A percentile compares a stretch with the other conserved stretches of the same genome.
phyloP scores from a whole-genome alignment of 2,113 vertebrate species.

The Thinocorus orbignyianus region DNA sequence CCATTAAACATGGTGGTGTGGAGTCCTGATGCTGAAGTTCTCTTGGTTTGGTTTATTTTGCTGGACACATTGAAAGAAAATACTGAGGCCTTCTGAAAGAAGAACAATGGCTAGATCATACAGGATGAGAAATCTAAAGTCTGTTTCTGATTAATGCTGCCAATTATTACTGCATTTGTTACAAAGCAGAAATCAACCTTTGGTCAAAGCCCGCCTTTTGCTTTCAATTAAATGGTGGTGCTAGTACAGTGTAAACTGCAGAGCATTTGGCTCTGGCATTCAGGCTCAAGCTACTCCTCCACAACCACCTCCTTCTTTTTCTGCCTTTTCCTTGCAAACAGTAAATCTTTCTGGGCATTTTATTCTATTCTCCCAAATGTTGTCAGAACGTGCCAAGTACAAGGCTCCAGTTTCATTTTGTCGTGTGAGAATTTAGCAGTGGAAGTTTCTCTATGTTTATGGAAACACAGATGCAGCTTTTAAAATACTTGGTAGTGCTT shows the following conservation, averaged over 20 bases:
- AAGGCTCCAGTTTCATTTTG: background rate
- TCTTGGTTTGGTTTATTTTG: background rate
- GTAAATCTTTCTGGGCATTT: background rate
- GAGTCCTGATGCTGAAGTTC: background rate
- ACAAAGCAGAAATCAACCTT: background rate
- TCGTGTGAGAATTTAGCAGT: background rate
- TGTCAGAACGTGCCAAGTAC: background rate
- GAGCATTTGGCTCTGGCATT: background rate
- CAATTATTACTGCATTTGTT: background rate
- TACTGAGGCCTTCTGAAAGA: background rate
- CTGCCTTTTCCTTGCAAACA: background rate
- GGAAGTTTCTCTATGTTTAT: background rate
- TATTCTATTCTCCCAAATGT: background rate
- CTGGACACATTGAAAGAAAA: background rate
- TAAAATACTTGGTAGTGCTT: background rate
- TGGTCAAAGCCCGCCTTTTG: background rate
- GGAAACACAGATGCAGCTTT: conserved; percentile 11
- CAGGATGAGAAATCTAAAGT: background rate
- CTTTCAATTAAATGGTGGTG: background rate
- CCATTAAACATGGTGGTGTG: background rate
- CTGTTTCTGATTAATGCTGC: background rate
- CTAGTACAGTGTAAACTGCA: background rate
- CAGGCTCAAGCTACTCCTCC: background rate
- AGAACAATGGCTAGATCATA: background rate
- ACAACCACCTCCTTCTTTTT: background rate